Evolutionary conservation across 2,113 vertebrate genomes (phyloP).

Genomic region (Benitochromis conjunctus): DNA sequence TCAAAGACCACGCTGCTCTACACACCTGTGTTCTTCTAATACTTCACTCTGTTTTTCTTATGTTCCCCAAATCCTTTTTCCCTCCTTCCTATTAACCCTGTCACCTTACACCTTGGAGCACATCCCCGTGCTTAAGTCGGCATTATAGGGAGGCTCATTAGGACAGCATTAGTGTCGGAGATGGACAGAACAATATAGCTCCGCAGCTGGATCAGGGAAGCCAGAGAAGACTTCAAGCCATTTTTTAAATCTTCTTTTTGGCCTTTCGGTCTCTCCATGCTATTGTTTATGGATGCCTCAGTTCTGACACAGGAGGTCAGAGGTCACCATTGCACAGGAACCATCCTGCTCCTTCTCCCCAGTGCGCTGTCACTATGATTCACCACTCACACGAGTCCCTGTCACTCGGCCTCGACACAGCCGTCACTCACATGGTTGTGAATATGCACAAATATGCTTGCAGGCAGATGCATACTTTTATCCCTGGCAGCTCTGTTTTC

Average conservation of each 20-base stretch:
- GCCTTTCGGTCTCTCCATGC: conserved; percentile 26
- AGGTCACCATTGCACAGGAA: conserved; percentile 59
- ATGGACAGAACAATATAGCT: conserved; percentile 61
- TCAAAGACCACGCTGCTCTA: neutral
- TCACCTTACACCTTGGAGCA: conserved; percentile 36
- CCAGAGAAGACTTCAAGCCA: conserved; percentile 47
- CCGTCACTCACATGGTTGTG: conserved; percentile 54
- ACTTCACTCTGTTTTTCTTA: conserved; percentile 15
- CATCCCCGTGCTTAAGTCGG: conserved; percentile 51
- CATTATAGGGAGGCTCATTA: conserved; percentile 65
- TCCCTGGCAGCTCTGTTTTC: neutral
- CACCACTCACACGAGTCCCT: conserved; percentile 52
- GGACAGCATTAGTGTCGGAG: conserved; percentile 70
- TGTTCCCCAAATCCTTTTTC: conserved; percentile 28
- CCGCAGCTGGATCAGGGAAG: conserved; percentile 50
- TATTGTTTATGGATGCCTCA: conserved; percentile 64
- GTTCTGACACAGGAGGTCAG: conserved; percentile 65
- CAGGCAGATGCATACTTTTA: conserved; percentile 23
- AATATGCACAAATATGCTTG: conserved; percentile 13
- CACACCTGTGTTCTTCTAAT: conserved; percentile 15
- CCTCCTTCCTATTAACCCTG: conserved; percentile 56
- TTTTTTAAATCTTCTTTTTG: conserved; percentile 25
- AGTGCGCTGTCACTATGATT: conserved; percentile 62
- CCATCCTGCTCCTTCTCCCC: conserved; percentile 33
- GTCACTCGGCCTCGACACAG: conserved; percentile 56